phyloP scores from a whole-genome alignment of 2,888 invertebrate species.

The Drosophila kambysellisi region DNA sequence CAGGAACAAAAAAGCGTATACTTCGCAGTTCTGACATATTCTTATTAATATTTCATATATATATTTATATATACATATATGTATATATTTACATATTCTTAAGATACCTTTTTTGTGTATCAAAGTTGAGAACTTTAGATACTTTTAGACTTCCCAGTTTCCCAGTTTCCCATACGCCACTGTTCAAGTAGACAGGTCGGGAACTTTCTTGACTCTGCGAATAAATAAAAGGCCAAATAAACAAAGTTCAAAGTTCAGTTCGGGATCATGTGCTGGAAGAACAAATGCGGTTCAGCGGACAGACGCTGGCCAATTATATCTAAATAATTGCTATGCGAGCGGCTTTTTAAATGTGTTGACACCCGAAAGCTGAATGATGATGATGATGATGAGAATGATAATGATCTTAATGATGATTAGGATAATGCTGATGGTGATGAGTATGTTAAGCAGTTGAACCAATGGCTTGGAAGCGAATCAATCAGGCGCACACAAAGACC shows the following conservation, averaged over 20 bases:
- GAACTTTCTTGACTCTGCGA: not conserved
- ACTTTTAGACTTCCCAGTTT: not conserved
- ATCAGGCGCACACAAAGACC: constrained; percentile 59
- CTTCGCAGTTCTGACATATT: too few species aligned
- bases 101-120: too few species aligned
- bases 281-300: constrained; percentile 35
- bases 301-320: constrained; percentile 66
- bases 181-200: not conserved
- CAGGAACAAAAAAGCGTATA: not conserved
- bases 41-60: not conserved
- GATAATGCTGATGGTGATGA: constrained; percentile 32
- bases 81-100: not conserved
- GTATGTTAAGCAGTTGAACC: constrained; percentile 49
- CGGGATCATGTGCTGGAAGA: not conserved
- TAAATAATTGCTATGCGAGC: constrained; percentile 71
- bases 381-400: constrained; percentile 12
- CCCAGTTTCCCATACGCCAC: not conserved
- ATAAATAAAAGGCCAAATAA: constrained; percentile 7
- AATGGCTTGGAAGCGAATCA: constrained; percentile 73
- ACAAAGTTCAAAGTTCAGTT: constrained; percentile 33
- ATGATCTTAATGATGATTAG: constrained; percentile 3
- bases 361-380: constrained; percentile 27
- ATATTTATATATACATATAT: too few species aligned
- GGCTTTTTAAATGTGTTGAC: constrained; percentile 69
- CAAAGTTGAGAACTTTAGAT: not conserved